Conservation (phyloP, 2,113 vertebrate species). For the Trinectes maculatus region DNA sequence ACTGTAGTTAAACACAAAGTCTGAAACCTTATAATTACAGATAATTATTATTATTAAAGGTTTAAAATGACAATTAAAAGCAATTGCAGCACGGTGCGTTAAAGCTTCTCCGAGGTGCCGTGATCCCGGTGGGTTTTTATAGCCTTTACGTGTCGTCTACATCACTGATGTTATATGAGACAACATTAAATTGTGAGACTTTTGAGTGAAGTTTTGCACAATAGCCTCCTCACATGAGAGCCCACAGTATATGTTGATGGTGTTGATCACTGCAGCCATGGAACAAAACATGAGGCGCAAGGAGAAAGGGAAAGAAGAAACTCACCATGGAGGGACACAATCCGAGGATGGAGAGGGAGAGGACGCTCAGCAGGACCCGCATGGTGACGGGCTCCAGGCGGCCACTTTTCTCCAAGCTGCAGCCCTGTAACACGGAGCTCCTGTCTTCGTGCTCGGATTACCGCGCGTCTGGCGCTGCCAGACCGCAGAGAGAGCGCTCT, state of each 20-base stretch:
- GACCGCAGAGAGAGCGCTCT: conserved; percentile 52
- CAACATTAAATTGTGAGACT: conserved; percentile 4
- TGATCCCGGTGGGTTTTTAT: neutral
- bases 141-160: neutral
- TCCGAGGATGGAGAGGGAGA: conserved; percentile 87
- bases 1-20: neutral
- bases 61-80: neutral
- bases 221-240: neutral
- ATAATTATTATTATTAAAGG: neutral
- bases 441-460: conserved; percentile 8
- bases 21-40: neutral
- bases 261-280: neutral
- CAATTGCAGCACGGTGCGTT: neutral
- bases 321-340: conserved; percentile 91
- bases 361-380: conserved; percentile 85
- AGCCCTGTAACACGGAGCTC: conserved; percentile 45
- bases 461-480: conserved; percentile 8
- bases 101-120: neutral
- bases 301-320: neutral
- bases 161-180: neutral
- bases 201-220: conserved; percentile 35
- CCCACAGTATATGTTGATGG: too few species aligned
- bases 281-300: neutral
- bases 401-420: conserved; percentile 72
- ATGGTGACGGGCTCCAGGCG: conserved; percentile 83